Percentiles rank a stretch among this genome's conserved stretches.
Evolutionary conservation across 1,140 invertebrate genomes (phyloP).

Genomic region (Cherax destructor): DNA sequence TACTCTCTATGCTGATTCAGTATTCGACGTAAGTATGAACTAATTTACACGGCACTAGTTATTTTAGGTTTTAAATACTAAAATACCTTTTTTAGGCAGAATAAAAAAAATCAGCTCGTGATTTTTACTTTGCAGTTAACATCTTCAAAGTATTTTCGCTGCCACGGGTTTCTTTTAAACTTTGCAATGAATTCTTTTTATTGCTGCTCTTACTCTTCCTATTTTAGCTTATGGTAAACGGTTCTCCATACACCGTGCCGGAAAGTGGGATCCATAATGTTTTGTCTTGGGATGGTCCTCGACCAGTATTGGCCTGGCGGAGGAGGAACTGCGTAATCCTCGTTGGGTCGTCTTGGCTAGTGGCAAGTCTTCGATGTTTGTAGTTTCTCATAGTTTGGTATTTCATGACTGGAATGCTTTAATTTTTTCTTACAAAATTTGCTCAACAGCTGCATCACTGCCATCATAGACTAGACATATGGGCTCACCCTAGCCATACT

Average conservation of each 20-base stretch:
- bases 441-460: neutral
- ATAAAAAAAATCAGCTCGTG: no score
- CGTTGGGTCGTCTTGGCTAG: neutral
- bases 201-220: no score
- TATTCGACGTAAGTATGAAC: neutral
- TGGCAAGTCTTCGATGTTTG: neutral
- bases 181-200: no score
- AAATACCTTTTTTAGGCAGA: no score
- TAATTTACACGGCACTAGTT: no score
- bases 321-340: neutral
- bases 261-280: neutral
- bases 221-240: slow-evolving; percentile 19
- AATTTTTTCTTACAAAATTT: neutral
- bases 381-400: neutral
- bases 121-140: neutral
- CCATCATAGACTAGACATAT: slow-evolving; percentile 9
- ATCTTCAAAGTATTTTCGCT: no score
- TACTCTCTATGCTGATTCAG: neutral
- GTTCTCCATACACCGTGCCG: neutral
- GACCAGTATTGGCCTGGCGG: slow-evolving; percentile 11
- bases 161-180: no score
- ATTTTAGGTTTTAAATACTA: no score
- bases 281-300: neutral
- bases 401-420: neutral
- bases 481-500: slow-evolving; percentile 19